Evolutionary conservation across 2,113 vertebrate species (phyloP).

Genomic region (Cyprinus carpio): DNA sequence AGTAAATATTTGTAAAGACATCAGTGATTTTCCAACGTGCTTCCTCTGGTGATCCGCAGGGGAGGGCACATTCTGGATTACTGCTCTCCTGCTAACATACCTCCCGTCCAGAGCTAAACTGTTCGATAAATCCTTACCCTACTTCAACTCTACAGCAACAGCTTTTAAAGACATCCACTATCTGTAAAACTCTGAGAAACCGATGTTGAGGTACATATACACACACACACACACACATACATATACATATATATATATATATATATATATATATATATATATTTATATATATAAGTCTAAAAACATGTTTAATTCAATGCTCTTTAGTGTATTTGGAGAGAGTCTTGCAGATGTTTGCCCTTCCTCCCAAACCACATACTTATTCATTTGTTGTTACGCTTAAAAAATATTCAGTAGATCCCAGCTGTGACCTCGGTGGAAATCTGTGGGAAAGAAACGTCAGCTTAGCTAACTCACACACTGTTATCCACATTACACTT

Average conservation of each 20-base stretch:
- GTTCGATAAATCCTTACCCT: slow-evolving; percentile 45
- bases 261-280: too few species aligned
- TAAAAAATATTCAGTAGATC: slow-evolving; percentile 51
- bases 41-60: slow-evolving; percentile 46
- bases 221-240: background rate
- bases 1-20: slow-evolving; percentile 65
- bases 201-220: too few species aligned
- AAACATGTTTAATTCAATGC: slow-evolving; percentile 30
- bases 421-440: slow-evolving; percentile 51
- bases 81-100: slow-evolving; percentile 52
- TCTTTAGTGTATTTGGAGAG: slow-evolving; percentile 25
- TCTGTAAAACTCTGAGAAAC: slow-evolving; percentile 16
- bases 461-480: slow-evolving; percentile 39
- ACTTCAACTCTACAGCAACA: slow-evolving; percentile 20
- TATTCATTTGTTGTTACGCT: slow-evolving; percentile 52
- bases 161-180: slow-evolving; percentile 21
- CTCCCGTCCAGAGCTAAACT: slow-evolving; percentile 42
- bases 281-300: background rate
- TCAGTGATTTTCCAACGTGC: slow-evolving; percentile 53
- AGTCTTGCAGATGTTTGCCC: slow-evolving; percentile 50
- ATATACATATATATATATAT: too few species aligned
- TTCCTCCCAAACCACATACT: slow-evolving; percentile 53
- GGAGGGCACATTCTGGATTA: slow-evolving; percentile 46
- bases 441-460: slow-evolving; percentile 54
- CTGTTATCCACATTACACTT: slow-evolving; percentile 37